Conservation (phyloP, 2,113 vertebrate species). For the Dendropsophus ebraccatus region DNA sequence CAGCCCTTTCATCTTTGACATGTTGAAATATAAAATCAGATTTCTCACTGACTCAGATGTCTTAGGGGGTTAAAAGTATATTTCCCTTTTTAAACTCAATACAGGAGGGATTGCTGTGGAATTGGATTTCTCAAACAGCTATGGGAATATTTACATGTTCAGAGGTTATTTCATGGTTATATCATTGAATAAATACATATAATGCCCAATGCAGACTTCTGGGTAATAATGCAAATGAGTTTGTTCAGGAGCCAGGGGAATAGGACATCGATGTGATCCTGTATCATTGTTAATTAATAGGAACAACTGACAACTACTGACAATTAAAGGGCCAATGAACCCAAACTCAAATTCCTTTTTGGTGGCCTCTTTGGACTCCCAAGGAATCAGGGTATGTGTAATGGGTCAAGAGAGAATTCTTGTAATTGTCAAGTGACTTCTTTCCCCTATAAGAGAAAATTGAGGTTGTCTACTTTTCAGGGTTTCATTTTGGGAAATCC, state of each 20-base stretch:
- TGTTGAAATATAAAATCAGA: neutral
- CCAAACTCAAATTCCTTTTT: neutral
- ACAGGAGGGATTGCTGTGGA: neutral
- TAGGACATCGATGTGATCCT: neutral
- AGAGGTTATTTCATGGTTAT: neutral
- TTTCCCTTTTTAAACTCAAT: neutral
- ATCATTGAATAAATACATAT: neutral
- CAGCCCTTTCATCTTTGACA: constrained; percentile 19
- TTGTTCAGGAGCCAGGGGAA: neutral
- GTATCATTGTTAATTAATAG: neutral
- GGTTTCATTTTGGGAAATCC: too few species aligned
- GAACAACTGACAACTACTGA: too few species aligned
- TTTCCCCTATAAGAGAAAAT: too few species aligned
- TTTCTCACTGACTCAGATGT: neutral
- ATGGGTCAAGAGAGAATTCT: too few species aligned
- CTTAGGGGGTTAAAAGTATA: neutral
- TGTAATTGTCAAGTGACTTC: too few species aligned
- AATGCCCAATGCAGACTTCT: neutral
- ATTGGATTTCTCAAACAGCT: neutral
- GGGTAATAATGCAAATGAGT: neutral
- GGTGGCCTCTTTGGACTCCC: too few species aligned
- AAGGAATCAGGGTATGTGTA: too few species aligned
- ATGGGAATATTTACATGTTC: neutral
- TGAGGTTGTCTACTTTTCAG: too few species aligned
- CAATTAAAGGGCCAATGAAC: neutral